Evolutionary conservation across 2,797 vertebrate species (phyloP).

Genomic region (Fundulus diaphanus): DNA sequence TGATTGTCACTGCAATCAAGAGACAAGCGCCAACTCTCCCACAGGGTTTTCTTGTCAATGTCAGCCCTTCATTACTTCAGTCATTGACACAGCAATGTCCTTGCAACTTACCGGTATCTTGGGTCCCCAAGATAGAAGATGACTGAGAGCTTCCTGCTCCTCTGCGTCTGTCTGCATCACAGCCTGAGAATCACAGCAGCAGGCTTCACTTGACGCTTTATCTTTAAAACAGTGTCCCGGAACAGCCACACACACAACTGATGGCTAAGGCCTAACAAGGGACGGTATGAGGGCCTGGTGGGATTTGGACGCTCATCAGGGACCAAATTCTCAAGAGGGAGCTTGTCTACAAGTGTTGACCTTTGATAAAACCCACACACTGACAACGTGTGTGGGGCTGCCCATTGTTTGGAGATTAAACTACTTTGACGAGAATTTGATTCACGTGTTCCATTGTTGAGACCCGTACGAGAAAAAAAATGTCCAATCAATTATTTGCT

Average conservation of each 20-base stretch:
- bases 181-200: constrained; percentile 68
- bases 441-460: neutral
- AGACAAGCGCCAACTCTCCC: constrained; percentile 19
- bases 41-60: constrained; percentile 47
- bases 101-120: constrained; percentile 57
- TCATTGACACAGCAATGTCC: constrained; percentile 34
- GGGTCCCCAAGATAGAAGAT: constrained; percentile 70
- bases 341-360: constrained; percentile 49
- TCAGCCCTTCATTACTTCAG: constrained; percentile 36
- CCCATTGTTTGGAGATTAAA: neutral
- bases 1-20: constrained; percentile 21
- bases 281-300: constrained; percentile 25
- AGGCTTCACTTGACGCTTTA: constrained; percentile 71
- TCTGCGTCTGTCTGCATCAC: constrained; percentile 63
- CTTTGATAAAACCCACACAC: constrained; percentile 37
- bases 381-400: constrained; percentile 8
- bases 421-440: neutral
- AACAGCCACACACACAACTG: constrained; percentile 59
- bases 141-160: constrained; percentile 63
- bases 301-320: constrained; percentile 52
- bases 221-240: constrained; percentile 59
- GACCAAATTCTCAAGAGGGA: constrained; percentile 47
- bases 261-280: constrained; percentile 47
- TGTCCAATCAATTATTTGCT: neutral
- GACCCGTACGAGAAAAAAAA: neutral